Conservation (phyloP, 2,888 invertebrate species). For the Cataglyphis cursor region DNA sequence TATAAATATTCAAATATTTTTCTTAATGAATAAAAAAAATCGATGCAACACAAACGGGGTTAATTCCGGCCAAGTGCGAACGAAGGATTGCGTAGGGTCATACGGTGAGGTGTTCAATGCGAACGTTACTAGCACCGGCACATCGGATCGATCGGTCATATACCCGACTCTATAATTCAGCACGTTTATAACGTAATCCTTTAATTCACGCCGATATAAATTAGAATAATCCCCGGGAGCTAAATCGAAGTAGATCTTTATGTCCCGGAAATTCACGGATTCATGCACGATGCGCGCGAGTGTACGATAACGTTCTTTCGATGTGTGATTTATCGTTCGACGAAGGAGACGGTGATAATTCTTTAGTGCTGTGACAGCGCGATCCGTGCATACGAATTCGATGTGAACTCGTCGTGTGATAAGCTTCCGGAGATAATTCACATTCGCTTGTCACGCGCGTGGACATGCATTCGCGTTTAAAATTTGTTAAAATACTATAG, state of each 20-base stretch:
- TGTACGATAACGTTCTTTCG: constrained; percentile 18
- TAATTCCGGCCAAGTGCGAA: constrained; percentile 32
- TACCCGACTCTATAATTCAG: constrained; percentile 68
- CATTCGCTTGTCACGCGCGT: constrained; percentile 19
- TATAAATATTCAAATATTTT: not conserved
- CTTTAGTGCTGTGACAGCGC: constrained; percentile 29
- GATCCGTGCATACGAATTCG: constrained; percentile 42
- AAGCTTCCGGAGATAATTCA: constrained; percentile 43
- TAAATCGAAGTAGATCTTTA: constrained; percentile 63
- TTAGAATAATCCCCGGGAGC: constrained; percentile 68
- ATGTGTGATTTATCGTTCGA: constrained; percentile 47
- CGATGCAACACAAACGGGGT: not conserved
- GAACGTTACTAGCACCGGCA: not conserved
- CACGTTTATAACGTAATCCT: constrained; percentile 75
- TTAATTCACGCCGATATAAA: constrained; percentile 76
- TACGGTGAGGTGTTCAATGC: constrained; percentile 17
- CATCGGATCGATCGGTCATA: constrained; percentile 68
- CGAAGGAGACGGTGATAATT: constrained; percentile 46
- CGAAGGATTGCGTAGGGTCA: not conserved
- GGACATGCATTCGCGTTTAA: constrained; percentile 27
- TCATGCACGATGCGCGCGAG: constrained; percentile 14
- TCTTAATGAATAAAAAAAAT: too few species aligned
- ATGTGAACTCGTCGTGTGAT: constrained; percentile 38
- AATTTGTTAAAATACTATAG: constrained; percentile 13
- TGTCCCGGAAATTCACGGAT: constrained; percentile 42